These are phyloP conservation scores for Carduelis carduelis DNA, from an alignment of 2,797 vertebrate genomes.

Conservation along the genomic window DNA sequence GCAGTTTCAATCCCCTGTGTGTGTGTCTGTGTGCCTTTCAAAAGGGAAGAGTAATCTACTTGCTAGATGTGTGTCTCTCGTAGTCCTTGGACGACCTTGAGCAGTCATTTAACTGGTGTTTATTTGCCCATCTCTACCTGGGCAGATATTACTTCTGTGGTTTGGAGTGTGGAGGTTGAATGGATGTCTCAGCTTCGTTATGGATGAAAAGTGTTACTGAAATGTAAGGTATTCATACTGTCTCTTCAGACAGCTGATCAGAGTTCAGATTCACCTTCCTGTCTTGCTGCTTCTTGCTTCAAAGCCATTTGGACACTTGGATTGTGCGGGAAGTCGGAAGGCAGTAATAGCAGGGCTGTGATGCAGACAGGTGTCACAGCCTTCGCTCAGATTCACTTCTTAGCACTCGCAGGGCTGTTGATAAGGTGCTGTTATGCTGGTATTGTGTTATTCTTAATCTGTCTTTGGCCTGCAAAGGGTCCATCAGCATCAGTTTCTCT, in stretches of 20 bases:
- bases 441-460: conserved; percentile 32
- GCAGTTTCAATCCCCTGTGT: conserved; percentile 30
- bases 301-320: background rate
- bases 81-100: conserved; percentile 59
- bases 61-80: background rate
- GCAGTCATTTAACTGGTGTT: conserved; percentile 37
- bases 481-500: conserved; percentile 11
- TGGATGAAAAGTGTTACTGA: background rate
- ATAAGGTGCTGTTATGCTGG: conserved; percentile 3
- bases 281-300: conserved; percentile 23
- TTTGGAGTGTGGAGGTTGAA: conserved; percentile 13
- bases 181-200: background rate
- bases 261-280: background rate
- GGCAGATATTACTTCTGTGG: conserved; percentile 35
- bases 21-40: conserved; percentile 37
- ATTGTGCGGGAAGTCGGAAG: background rate
- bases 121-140: conserved; percentile 23
- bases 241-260: background rate
- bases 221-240: background rate
- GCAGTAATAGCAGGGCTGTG: background rate
- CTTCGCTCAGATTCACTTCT: background rate
- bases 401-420: background rate
- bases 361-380: conserved; percentile 3
- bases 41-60: conserved; percentile 36
- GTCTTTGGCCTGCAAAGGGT: conserved; percentile 8